Conservation (phyloP, 2,888 invertebrate genomes). For the Thyatira batis region DNA sequence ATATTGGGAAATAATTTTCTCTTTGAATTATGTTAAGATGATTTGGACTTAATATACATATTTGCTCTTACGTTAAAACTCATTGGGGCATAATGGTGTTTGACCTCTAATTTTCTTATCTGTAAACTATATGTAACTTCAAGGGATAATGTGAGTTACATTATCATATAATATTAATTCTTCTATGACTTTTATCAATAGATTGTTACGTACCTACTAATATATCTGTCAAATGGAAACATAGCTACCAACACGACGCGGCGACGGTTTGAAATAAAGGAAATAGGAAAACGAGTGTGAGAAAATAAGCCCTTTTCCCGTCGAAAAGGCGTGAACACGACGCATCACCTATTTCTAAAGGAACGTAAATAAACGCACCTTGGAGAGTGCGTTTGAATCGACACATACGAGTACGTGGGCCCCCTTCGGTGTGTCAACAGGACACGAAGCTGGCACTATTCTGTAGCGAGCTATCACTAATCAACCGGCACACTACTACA, state of each 20-base stretch:
- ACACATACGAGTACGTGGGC: slow-evolving; percentile 43
- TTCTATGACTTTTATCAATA: too few relatives aligned
- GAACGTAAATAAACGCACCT: slow-evolving; percentile 74
- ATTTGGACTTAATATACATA: too few relatives aligned
- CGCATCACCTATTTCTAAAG: slow-evolving; percentile 76
- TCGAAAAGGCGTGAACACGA: slow-evolving; percentile 64
- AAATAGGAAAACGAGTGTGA: slow-evolving; percentile 42
- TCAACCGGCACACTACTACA: slow-evolving; percentile 2
- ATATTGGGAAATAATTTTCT: too few relatives aligned
- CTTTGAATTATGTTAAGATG: too few relatives aligned
- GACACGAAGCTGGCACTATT: slow-evolving; percentile 23
- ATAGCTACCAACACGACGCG: not conserved
- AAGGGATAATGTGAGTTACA: too few relatives aligned
- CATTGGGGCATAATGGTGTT: too few relatives aligned
- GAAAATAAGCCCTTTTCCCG: slow-evolving; percentile 56
- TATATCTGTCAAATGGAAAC: not conserved
- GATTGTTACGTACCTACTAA: too few relatives aligned
- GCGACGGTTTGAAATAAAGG: not conserved
- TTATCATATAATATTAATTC: too few relatives aligned
- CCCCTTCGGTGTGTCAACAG: slow-evolving; percentile 45
- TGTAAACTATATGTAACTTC: too few relatives aligned
- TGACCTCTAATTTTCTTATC: too few relatives aligned
- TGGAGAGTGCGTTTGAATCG: slow-evolving; percentile 72
- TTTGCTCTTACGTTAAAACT: too few relatives aligned
- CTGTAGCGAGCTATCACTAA: slow-evolving; percentile 25